These are phyloP conservation scores for Tetrao urogallus DNA, from an alignment of 2,113 vertebrate genomes.

Conservation along the genomic window DNA sequence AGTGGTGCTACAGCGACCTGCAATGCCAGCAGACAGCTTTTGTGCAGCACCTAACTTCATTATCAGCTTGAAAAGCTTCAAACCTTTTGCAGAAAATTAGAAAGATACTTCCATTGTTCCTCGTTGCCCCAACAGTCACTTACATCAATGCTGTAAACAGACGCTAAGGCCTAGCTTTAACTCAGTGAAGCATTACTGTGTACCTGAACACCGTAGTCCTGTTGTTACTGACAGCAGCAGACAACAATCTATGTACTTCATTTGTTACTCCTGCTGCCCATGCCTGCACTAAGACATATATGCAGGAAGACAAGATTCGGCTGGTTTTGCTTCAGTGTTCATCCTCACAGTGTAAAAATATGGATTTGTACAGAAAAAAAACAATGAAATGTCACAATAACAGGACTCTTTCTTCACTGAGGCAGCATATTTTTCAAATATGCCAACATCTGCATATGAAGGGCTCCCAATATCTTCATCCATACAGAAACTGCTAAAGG, in stretches of 20 bases:
- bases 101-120: background rate
- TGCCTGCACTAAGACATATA: fast-evolving
- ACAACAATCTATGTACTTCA: background rate
- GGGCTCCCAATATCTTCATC: background rate
- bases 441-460: background rate
- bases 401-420: background rate
- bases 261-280: fast-evolving
- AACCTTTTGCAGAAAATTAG: background rate
- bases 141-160: background rate
- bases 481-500: background rate
- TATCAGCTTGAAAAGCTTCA: background rate
- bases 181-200: background rate
- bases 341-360: background rate
- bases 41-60: fast-evolving
- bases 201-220: fast-evolving
- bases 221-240: background rate
- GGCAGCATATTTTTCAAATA: background rate
- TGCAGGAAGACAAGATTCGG: background rate
- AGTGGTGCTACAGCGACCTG: background rate
- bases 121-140: background rate
- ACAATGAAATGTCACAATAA: background rate
- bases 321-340: background rate
- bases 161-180: background rate
- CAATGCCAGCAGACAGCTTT: background rate
- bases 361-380: background rate